These are phyloP conservation scores for Tinea trinotella DNA, from an alignment of 2,888 invertebrate genomes.

Conservation along the genomic window DNA sequence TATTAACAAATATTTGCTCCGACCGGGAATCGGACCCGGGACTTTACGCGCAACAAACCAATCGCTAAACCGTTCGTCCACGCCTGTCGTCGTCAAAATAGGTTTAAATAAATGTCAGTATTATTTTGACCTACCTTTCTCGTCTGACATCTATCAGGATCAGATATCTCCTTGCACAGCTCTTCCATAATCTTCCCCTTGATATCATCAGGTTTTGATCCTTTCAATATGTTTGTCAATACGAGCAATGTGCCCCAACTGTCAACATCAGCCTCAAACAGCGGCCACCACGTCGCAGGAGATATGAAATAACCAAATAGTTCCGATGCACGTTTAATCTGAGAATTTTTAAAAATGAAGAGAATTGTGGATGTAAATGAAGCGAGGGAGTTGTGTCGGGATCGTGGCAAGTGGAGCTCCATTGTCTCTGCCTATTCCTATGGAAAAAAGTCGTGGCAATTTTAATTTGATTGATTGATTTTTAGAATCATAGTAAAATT, in stretches of 20 bases:
- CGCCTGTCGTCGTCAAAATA: no score
- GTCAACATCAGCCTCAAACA: slow-evolving; percentile 76
- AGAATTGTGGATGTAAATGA: no score
- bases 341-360: slow-evolving; percentile 3
- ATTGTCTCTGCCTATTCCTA: no score
- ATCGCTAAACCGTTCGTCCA: no score
- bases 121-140: slow-evolving; percentile 60
- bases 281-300: slow-evolving; percentile 77
- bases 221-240: slow-evolving; percentile 74
- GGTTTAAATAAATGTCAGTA: no score
- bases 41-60: no score
- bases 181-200: slow-evolving; percentile 58
- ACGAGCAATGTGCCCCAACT: slow-evolving; percentile 68
- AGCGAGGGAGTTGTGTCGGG: no score
- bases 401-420: no score
- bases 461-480: not conserved
- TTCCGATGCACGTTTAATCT: slow-evolving; percentile 78
- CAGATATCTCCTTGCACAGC: slow-evolving; percentile 72
- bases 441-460: no score
- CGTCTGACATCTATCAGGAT: slow-evolving; percentile 73
- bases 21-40: no score
- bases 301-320: slow-evolving; percentile 83
- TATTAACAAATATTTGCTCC: no score
- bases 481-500: no score
- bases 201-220: slow-evolving; percentile 56